A percentile compares a stretch with the other conserved stretches of the same genome.
Evolutionary conservation across 2,797 vertebrate species (phyloP).

Genomic region (Gadopsis marmoratus): DNA sequence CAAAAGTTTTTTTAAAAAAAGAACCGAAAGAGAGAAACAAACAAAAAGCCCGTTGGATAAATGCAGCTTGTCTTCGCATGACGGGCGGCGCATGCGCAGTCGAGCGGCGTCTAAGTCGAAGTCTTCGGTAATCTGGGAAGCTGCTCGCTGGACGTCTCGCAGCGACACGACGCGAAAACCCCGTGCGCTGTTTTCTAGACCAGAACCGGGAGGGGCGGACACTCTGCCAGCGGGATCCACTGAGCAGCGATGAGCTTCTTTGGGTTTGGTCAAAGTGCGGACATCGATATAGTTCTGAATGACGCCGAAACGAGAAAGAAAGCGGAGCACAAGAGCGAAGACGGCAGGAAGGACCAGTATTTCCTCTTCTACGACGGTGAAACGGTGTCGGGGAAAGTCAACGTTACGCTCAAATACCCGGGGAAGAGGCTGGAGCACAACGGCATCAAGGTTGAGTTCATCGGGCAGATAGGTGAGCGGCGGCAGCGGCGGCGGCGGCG

Average conservation of each 20-base stretch:
- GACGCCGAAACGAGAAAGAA: slow-evolving; percentile 93
- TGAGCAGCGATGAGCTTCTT: slow-evolving; percentile 91
- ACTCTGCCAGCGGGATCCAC: not conserved
- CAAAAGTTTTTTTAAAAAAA: not conserved
- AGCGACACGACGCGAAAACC: not conserved
- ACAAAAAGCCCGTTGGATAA: not conserved
- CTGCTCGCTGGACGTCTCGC: slow-evolving; percentile 26
- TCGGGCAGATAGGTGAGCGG: slow-evolving; percentile 96
- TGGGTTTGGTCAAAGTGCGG: slow-evolving; percentile 93
- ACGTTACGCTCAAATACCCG: slow-evolving; percentile 92
- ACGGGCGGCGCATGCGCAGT: slow-evolving; percentile 71
- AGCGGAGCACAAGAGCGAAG: slow-evolving; percentile 93
- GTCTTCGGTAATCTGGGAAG: slow-evolving; percentile 56
- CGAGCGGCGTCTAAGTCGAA: slow-evolving; percentile 37
- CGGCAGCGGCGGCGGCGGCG: slow-evolving; percentile 57
- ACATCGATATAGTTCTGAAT: slow-evolving; percentile 92
- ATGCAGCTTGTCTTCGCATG: slow-evolving; percentile 36
- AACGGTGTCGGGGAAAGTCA: slow-evolving; percentile 93
- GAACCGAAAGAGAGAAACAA: too few relatives aligned
- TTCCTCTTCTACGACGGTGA: slow-evolving; percentile 96
- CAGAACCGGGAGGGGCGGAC: not conserved
- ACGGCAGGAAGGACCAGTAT: slow-evolving; percentile 94
- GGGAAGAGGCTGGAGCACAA: slow-evolving; percentile 95
- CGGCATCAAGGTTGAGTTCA: slow-evolving; percentile 96
- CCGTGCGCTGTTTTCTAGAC: too few relatives aligned